phyloP scores from a whole-genome alignment of 2,888 invertebrate genomes.

The Chaitophorus viminalis region DNA sequence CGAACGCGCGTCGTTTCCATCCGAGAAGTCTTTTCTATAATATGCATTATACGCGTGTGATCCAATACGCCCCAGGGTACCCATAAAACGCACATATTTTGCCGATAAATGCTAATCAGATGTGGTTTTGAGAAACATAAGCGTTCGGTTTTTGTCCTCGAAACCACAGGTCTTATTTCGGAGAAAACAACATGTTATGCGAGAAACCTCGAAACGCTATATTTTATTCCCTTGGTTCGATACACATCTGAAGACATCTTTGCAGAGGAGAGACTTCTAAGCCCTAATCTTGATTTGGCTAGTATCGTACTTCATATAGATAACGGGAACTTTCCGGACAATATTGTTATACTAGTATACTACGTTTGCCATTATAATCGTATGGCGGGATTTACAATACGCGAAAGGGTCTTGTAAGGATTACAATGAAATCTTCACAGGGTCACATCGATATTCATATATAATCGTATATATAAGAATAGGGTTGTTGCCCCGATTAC shows the following conservation, averaged over 20 bases:
- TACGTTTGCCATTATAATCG: background rate
- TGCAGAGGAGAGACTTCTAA: background rate
- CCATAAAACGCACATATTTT: background rate
- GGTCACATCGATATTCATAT: background rate
- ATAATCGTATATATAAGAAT: background rate
- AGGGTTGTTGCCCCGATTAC: conserved; percentile 48
- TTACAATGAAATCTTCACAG: conserved; percentile 28
- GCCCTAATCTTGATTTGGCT: background rate
- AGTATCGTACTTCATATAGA: background rate
- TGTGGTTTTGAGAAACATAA: conserved; percentile 30
- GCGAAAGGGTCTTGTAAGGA: conserved; percentile 26
- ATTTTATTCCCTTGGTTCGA: background rate
- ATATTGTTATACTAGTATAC: too few relatives aligned
- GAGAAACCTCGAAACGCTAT: background rate
- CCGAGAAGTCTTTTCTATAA: conserved; percentile 8
- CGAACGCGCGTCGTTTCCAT: conserved; percentile 1
- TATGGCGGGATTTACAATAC: background rate
- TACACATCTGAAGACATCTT: background rate
- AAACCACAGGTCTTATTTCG: conserved; percentile 31
- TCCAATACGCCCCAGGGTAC: background rate
- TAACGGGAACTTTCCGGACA: background rate
- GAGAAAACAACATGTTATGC: background rate
- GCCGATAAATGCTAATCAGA: background rate
- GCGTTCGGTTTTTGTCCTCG: background rate
- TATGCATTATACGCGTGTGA: conserved; percentile 35